Percentiles rank a stretch among this genome's conserved stretches.
phyloP scores from a whole-genome alignment of 2,113 vertebrate genomes.

The Petaurus breviceps region DNA sequence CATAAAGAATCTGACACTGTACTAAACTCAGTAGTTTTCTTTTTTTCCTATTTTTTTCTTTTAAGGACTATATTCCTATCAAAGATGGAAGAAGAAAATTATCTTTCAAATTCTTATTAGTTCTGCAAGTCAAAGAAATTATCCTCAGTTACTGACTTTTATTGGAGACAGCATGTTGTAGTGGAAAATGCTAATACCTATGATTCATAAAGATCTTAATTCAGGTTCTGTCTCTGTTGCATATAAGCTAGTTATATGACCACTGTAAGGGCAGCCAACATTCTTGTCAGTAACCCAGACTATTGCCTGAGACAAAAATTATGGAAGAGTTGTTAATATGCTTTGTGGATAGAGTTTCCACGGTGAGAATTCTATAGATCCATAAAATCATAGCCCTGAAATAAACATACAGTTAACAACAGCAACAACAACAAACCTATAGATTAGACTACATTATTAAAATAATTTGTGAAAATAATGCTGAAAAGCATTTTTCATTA shows the following conservation, averaged over 20 bases:
- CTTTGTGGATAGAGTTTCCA: neutral
- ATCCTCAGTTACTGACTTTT: neutral
- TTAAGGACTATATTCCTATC: neutral
- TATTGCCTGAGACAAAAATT: neutral
- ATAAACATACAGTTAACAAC: neutral
- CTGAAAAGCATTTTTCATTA: neutral
- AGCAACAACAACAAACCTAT: neutral
- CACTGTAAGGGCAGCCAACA: neutral
- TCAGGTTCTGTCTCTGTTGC: neutral
- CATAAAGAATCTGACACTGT: neutral
- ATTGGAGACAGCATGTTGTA: neutral
- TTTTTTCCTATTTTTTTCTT: neutral
- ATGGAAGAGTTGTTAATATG: neutral
- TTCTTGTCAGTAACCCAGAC: neutral
- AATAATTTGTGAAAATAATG: neutral
- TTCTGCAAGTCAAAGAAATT: neutral
- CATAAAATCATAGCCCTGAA: neutral
- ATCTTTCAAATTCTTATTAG: neutral
- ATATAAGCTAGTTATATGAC: neutral
- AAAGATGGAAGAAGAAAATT: neutral
- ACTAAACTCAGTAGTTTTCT: neutral
- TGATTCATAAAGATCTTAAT: neutral
- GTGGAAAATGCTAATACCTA: neutral
- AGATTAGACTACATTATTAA: neutral
- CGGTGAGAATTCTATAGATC: neutral